These are phyloP conservation scores for Rhipidura dahli DNA, from an alignment of 2,113 vertebrate species.

Conservation along the genomic window DNA sequence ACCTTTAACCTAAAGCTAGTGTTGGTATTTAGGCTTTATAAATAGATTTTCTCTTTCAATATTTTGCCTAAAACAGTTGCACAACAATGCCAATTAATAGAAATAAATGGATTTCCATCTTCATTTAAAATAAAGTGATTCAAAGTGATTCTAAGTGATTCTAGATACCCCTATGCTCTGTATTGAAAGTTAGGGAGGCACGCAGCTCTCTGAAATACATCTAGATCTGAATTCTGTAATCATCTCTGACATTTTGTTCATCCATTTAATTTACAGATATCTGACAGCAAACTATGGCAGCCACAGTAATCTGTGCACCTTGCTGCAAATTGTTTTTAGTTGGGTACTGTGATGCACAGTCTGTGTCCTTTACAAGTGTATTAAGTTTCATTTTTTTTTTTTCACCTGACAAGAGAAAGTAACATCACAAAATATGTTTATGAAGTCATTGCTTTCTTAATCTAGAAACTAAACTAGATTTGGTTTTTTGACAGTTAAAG, in stretches of 20 bases:
- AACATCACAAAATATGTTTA: not conserved
- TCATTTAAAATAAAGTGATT: not conserved
- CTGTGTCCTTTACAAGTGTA: not conserved
- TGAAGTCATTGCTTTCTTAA: not conserved
- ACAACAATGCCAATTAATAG: not conserved
- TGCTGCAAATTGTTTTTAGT: not conserved
- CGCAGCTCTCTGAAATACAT: not conserved
- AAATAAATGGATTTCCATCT: not conserved
- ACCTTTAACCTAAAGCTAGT: not conserved
- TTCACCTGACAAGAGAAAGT: fast-evolving
- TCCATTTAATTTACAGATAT: not conserved
- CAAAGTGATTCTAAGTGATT: not conserved
- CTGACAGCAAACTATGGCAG: not conserved
- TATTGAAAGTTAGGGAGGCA: not conserved
- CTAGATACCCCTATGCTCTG: not conserved
- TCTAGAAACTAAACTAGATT: not conserved
- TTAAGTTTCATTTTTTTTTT: not conserved
- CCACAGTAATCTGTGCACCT: not conserved
- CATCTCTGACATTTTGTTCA: not conserved
- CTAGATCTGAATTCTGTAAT: not conserved
- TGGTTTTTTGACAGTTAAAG: not conserved
- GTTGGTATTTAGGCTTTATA: not conserved
- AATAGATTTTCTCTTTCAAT: not conserved
- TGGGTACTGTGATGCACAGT: not conserved
- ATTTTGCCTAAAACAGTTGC: not conserved